A percentile compares a stretch with the other conserved stretches of the same genome.
Evolutionary conservation across 2,113 vertebrate species (phyloP).

Genomic region (Chaetorhynchus papuensis): DNA sequence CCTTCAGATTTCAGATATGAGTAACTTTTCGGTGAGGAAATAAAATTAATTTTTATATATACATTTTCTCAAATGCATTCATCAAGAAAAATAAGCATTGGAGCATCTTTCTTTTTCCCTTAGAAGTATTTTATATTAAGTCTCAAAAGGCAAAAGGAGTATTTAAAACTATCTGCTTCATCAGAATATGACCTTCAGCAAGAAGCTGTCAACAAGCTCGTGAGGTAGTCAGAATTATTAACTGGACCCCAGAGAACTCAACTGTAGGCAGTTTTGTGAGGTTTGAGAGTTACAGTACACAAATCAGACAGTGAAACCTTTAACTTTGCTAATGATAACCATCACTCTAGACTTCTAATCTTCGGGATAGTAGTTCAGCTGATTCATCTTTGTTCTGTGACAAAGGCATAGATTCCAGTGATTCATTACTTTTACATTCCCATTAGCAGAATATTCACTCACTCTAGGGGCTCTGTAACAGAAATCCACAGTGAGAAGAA

Average conservation of each 20-base stretch:
- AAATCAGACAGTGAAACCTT: constrained; percentile 36
- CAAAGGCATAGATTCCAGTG: background rate
- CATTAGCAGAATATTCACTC: background rate
- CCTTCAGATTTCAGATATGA: background rate
- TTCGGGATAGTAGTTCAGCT: constrained; percentile 8
- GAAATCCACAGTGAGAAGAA: background rate
- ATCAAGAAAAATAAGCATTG: background rate
- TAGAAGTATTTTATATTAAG: background rate
- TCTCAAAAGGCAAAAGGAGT: background rate
- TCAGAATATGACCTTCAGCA: constrained; percentile 24
- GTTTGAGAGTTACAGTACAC: constrained; percentile 4
- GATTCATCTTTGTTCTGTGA: constrained; percentile 49
- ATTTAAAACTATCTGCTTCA: background rate
- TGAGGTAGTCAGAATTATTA: constrained; percentile 16
- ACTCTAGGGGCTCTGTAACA: background rate
- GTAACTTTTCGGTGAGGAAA: background rate
- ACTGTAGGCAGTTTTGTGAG: background rate
- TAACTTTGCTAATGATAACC: constrained; percentile 26
- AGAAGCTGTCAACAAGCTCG: background rate
- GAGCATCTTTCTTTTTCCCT: background rate
- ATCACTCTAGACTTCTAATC: background rate
- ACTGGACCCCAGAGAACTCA: background rate
- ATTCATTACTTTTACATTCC: constrained; percentile 15
- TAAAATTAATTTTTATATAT: background rate
- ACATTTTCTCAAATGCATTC: background rate